phyloP scores from a whole-genome alignment of 2,797 vertebrate genomes.

The Acanthurus leucopareius region DNA sequence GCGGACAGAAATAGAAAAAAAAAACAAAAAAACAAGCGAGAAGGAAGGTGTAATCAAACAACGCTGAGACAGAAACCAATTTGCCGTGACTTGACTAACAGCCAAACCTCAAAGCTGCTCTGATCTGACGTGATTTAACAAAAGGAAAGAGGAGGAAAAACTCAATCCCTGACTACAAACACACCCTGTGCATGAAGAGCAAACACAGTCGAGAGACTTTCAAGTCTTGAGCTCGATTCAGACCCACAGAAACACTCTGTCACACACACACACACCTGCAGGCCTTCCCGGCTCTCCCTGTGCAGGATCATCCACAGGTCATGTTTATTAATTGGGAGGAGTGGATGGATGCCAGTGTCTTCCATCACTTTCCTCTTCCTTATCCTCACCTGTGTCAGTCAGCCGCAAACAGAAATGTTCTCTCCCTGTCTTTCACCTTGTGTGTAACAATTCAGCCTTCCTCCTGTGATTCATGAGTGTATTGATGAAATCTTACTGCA shows the following conservation, averaged over 20 bases:
- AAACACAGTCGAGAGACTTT: constrained; percentile 76
- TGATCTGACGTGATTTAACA: constrained; percentile 76
- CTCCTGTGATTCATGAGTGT: constrained; percentile 59
- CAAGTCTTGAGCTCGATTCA: constrained; percentile 69
- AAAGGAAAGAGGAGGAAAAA: constrained; percentile 72
- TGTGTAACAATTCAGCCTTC: constrained; percentile 19
- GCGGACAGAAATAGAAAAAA: constrained; percentile 1
- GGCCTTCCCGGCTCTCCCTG: constrained; percentile 61
- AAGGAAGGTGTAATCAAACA: constrained; percentile 58
- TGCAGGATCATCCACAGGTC: constrained; percentile 83
- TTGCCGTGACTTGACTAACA: constrained; percentile 63
- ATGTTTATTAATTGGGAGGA: constrained; percentile 90
- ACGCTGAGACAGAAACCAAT: constrained; percentile 49
- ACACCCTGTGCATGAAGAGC: constrained; percentile 73
- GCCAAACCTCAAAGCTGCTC: constrained; percentile 74
- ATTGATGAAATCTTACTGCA: constrained; percentile 62
- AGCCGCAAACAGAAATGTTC: constrained; percentile 35
- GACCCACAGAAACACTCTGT: constrained; percentile 55
- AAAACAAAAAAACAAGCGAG: constrained; percentile 25
- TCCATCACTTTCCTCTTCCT: constrained; percentile 80
- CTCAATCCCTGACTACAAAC: constrained; percentile 70
- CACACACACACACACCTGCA: constrained; percentile 49
- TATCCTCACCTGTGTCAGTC: constrained; percentile 51
- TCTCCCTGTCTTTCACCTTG: neutral
- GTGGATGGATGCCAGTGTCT: constrained; percentile 61